A percentile compares a stretch with the other conserved stretches of the same genome.
Evolutionary conservation across 2,797 vertebrate genomes (phyloP).

Genomic region (Microhierax caerulescens): DNA sequence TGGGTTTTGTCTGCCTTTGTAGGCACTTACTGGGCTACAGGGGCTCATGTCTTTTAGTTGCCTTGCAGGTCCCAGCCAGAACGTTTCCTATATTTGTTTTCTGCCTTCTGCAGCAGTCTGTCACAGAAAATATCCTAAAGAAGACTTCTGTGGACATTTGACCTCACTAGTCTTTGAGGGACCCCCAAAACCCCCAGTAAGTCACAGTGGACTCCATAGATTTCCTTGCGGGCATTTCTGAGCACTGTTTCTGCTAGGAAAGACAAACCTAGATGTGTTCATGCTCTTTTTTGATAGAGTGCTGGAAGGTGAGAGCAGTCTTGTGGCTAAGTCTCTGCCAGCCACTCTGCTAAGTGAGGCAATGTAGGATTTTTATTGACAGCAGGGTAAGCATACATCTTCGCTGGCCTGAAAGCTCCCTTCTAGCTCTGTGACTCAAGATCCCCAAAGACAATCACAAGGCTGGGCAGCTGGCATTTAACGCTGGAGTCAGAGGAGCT

Average conservation of each 20-base stretch:
- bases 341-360: background rate
- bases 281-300: background rate
- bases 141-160: background rate
- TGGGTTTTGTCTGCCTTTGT: background rate
- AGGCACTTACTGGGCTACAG: background rate
- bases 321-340: background rate
- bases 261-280: background rate
- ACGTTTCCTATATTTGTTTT: background rate
- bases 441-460: background rate
- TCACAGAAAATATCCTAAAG: background rate
- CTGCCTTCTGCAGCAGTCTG: background rate
- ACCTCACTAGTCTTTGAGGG: background rate
- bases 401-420: background rate
- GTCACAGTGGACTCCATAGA: background rate
- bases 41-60: background rate
- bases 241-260: background rate
- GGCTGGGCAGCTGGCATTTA: background rate
- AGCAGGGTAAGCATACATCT: background rate
- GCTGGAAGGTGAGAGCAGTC: background rate
- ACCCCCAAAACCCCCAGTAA: background rate
- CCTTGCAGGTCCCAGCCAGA: background rate
- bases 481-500: background rate
- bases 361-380: background rate
- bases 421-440: background rate
- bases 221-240: background rate